phyloP scores from a whole-genome alignment of 2,797 vertebrate species.

The Scomberomorus guttatus region DNA sequence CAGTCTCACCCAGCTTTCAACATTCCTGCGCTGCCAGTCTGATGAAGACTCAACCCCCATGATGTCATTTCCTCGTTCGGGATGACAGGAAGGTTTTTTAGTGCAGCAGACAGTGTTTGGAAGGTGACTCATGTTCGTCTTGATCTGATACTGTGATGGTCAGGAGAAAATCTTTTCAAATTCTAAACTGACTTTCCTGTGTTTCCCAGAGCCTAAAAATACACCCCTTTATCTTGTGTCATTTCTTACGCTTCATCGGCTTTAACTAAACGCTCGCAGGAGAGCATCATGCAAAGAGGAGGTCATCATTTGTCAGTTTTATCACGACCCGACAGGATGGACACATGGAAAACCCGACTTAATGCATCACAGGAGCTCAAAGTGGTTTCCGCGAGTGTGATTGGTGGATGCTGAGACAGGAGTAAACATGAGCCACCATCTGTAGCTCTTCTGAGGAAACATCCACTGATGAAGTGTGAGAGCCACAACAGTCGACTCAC shows the following conservation, averaged over 20 bases:
- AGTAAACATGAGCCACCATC: slow-evolving; percentile 39
- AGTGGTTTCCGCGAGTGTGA: neutral
- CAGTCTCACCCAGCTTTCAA: slow-evolving; percentile 76
- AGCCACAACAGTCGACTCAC: rapidly evolving
- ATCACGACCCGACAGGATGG: slow-evolving; percentile 7
- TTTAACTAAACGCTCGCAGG: slow-evolving; percentile 28
- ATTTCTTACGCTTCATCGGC: slow-evolving; percentile 19
- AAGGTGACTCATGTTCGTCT: slow-evolving; percentile 53
- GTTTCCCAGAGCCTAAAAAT: slow-evolving; percentile 8
- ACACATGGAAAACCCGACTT: slow-evolving; percentile 41
- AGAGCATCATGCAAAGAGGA: slow-evolving; percentile 8
- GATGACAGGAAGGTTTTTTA: slow-evolving; percentile 15
- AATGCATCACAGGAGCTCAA: slow-evolving; percentile 39
- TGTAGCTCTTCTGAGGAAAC: slow-evolving; percentile 35
- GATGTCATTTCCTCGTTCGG: slow-evolving; percentile 85
- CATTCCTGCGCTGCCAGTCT: slow-evolving; percentile 67
- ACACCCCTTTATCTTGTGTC: slow-evolving; percentile 29
- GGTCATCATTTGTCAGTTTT: slow-evolving; percentile 29
- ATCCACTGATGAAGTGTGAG: slow-evolving; percentile 19
- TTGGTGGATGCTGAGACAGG: slow-evolving; percentile 35
- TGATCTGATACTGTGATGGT: slow-evolving; percentile 44
- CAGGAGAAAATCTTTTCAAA: neutral
- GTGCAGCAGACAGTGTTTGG: slow-evolving; percentile 15
- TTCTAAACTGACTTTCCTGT: neutral
- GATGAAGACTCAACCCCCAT: slow-evolving; percentile 71